Conservation (phyloP, 2,888 invertebrate species). For the Tenthredo mesomela region DNA sequence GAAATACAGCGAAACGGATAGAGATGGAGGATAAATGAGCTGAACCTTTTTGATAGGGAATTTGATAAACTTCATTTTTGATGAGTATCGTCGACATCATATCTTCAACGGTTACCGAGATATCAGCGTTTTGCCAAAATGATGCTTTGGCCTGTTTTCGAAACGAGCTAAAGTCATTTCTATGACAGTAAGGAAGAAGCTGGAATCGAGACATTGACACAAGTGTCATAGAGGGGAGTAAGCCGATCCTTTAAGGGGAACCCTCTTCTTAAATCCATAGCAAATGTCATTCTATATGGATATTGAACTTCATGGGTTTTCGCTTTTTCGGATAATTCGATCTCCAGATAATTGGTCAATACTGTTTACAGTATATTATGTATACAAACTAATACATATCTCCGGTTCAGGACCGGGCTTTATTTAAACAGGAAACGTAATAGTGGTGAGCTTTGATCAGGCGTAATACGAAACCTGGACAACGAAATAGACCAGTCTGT, state of each 20-base stretch:
- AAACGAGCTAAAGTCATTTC: neutral
- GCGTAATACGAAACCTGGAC: neutral
- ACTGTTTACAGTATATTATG: neutral
- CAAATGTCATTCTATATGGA: neutral
- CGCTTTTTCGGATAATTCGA: neutral
- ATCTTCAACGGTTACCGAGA: neutral
- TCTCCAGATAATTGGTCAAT: neutral
- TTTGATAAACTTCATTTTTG: neutral
- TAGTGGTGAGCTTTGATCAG: neutral
- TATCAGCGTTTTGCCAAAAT: neutral
- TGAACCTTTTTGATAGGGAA: neutral
- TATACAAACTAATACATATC: neutral
- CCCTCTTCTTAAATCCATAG: neutral
- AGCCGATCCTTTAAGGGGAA: neutral
- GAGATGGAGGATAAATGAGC: neutral
- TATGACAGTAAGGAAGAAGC: neutral
- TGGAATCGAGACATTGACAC: neutral
- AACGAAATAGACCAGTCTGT: neutral
- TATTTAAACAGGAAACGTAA: neutral
- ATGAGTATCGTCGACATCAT: neutral
- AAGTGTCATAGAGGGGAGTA: neutral
- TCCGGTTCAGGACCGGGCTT: neutral
- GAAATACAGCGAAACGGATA: neutral
- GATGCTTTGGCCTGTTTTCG: neutral
- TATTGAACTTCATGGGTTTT: neutral